A percentile compares a stretch with the other conserved stretches of the same genome.
These are phyloP conservation scores for Camarhynchus parvulus DNA, from an alignment of 2,113 vertebrate genomes.

Conservation along the genomic window DNA sequence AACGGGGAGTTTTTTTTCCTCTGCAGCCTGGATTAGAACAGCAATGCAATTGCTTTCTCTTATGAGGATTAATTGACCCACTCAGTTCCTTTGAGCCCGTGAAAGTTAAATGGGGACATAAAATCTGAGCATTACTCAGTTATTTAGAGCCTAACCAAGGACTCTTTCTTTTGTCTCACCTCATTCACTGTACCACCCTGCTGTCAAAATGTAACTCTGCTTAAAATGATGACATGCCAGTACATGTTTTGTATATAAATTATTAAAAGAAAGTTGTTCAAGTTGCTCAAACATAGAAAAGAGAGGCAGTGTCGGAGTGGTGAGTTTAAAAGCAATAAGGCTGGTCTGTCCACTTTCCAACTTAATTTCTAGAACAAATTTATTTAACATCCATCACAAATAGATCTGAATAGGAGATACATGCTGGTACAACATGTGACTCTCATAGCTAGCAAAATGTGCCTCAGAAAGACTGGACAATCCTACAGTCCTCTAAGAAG, in stretches of 20 bases:
- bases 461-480: not conserved
- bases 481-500: not conserved
- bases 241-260: not conserved
- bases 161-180: not conserved
- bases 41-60: conserved; percentile 35
- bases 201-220: not conserved
- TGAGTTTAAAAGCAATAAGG: not conserved
- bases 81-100: not conserved
- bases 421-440: not conserved
- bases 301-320: not conserved
- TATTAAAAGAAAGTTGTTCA: not conserved
- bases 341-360: not conserved
- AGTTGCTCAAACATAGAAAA: not conserved
- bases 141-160: not conserved
- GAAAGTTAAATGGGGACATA: not conserved
- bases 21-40: conserved; percentile 12
- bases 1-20: not conserved
- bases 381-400: not conserved
- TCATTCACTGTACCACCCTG: not conserved
- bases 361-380: not conserved
- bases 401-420: not conserved
- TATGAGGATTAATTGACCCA: conserved; percentile 58
- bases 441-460: not conserved
- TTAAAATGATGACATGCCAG: not conserved
- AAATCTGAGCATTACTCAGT: conserved; percentile 26